Conservation (phyloP, 2,113 vertebrate species). For the Malurus elegans region DNA sequence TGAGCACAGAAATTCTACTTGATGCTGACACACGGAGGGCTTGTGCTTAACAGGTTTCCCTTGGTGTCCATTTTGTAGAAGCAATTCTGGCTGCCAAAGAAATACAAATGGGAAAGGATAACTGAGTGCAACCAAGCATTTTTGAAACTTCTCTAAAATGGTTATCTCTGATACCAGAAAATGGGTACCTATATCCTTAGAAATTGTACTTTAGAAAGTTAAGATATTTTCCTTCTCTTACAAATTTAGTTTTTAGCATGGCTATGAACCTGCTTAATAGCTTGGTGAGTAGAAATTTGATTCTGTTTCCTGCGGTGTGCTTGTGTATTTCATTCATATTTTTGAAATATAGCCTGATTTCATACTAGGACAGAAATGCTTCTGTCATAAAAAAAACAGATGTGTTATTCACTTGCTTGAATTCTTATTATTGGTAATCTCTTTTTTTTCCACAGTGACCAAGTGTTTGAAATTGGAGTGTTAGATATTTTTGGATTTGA, state of each 20-base stretch:
- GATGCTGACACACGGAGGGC: background rate
- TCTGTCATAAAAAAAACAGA: background rate
- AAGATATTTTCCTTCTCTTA: background rate
- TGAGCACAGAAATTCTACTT: background rate
- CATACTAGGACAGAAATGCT: background rate
- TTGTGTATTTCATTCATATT: background rate
- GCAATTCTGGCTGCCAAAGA: background rate
- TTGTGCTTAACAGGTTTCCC: background rate
- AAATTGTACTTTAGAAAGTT: background rate
- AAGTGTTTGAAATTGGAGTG: constrained; percentile 84
- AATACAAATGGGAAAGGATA: background rate
- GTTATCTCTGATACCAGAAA: background rate
- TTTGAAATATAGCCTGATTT: background rate
- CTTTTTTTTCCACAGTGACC: constrained; percentile 71
- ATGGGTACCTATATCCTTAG: background rate
- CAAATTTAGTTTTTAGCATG: background rate
- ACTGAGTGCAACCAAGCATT: background rate
- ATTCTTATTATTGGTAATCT: background rate
- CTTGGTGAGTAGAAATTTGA: background rate
- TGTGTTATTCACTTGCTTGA: background rate
- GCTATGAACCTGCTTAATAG: background rate
- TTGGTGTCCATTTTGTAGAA: background rate
- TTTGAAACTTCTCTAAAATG: background rate
- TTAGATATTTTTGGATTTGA: constrained; percentile 95
- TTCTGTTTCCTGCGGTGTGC: background rate